Evolutionary conservation across 92 coral and sea anemone species (phyloP).

Genomic region (Phenganax marumi): DNA sequence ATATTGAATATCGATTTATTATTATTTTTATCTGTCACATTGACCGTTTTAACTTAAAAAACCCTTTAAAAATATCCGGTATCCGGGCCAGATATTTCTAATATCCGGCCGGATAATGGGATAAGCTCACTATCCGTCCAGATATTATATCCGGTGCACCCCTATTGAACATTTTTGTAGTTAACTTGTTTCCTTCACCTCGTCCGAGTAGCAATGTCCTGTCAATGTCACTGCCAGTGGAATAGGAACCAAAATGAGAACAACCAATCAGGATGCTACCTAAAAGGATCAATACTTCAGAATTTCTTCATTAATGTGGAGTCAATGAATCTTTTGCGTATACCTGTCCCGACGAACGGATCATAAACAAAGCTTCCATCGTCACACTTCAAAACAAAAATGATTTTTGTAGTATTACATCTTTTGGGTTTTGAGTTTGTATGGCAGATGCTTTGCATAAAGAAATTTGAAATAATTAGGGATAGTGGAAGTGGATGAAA

Average conservation of each 20-base stretch:
- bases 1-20: background rate
- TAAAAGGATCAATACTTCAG: slow-evolving; percentile 10
- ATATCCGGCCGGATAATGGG: no score
- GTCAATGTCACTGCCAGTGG: slow-evolving; percentile 90
- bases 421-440: no score
- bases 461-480: no score
- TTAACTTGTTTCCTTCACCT: slow-evolving; percentile 55
- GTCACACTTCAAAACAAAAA: slow-evolving; percentile 55
- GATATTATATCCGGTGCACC: no score
- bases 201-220: slow-evolving; percentile 83
- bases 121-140: no score
- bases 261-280: slow-evolving; percentile 86
- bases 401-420: background rate
- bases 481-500: no score
- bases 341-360: slow-evolving; percentile 90
- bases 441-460: no score
- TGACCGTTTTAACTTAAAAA: no score
- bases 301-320: background rate
- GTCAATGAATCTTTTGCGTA: background rate
- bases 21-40: no score
- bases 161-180: background rate
- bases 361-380: slow-evolving; percentile 76
- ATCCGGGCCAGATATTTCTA: no score
- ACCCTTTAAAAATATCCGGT: no score
- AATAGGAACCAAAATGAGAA: slow-evolving; percentile 81